Conservation (phyloP, 1,140 invertebrate species). For the Pseudomyrmex sp. region DNA sequence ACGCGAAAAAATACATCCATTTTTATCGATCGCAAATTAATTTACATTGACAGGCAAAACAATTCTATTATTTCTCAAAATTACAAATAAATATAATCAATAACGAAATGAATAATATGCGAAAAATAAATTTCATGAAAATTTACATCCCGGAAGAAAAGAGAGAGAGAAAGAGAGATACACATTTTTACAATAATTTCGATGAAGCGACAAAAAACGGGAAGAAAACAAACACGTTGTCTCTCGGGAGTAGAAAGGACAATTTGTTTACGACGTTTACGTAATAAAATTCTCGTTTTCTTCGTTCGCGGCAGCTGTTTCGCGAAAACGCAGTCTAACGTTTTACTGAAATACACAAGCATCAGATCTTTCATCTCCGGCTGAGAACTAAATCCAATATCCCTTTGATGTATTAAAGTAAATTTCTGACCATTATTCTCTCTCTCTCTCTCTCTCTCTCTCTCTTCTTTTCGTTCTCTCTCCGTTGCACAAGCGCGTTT, state of each 20-base stretch:
- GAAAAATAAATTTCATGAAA: neutral
- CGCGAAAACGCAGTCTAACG: neutral
- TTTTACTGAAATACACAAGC: slow-evolving; percentile 11
- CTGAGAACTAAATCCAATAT: slow-evolving; percentile 29
- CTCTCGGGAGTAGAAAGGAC: neutral
- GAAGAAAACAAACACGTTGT: neutral
- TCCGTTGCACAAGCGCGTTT: too few species aligned
- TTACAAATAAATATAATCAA: neutral
- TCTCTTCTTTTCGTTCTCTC: too few species aligned
- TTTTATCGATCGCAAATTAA: neutral
- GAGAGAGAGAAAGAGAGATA: too few species aligned
- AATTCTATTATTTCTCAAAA: neutral
- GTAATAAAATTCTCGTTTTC: slow-evolving; percentile 39
- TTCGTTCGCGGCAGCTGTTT: neutral
- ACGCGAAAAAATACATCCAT: too few species aligned
- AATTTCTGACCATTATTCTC: slow-evolving; percentile 40
- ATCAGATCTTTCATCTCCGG: slow-evolving; percentile 39
- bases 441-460: too few species aligned
- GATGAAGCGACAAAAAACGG: neutral
- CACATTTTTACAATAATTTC: neutral
- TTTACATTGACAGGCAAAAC: neutral
- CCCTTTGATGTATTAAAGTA: slow-evolving; percentile 44
- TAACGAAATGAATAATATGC: too few species aligned
- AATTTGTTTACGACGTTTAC: slow-evolving; percentile 45
- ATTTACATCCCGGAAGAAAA: neutral